A percentile compares a stretch with the other conserved stretches of the same genome.
Conservation (phyloP, 30 jellyfish, hydroid and myxozoan species). For the Hydractinia symbiolongicarpus region DNA sequence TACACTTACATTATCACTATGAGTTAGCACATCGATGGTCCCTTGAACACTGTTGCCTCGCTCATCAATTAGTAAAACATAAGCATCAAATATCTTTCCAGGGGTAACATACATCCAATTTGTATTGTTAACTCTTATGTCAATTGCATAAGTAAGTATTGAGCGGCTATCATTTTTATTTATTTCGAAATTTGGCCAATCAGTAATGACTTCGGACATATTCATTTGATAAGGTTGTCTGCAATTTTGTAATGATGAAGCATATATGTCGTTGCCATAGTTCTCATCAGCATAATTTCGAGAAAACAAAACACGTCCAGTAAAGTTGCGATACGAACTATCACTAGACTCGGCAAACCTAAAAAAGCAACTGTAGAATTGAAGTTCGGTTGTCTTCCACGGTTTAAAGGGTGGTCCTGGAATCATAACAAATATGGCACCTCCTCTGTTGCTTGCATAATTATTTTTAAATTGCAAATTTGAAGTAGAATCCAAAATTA, state of each 20-base stretch:
- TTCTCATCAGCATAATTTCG: conserved; percentile 11
- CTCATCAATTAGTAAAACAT: conserved; percentile 12
- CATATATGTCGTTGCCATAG: conserved; percentile 26
- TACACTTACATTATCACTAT: background rate
- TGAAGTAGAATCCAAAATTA: background rate
- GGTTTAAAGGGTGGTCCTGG: conserved; percentile 25
- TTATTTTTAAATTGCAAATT: background rate
- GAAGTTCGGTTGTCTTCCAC: background rate
- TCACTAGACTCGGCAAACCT: background rate
- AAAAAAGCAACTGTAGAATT: conserved; percentile 18
- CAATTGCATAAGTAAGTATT: conserved; percentile 7
- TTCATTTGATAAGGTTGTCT: background rate
- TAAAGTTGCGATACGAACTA: background rate
- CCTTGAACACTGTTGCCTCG: conserved; percentile 16
- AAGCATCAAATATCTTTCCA: background rate
- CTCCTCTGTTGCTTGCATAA: conserved; percentile 14
- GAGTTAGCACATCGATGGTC: background rate
- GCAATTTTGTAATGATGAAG: conserved; percentile 29
- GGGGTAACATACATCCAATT: conserved; percentile 16
- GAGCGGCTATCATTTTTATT: background rate
- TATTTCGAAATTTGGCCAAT: conserved; percentile 9
- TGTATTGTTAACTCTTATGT: background rate
- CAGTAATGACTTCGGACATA: background rate
- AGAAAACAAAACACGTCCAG: background rate
- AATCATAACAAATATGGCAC: conserved; percentile 24